phyloP scores from a whole-genome alignment of 2,888 invertebrate species.

The Eupsilia transversa region DNA sequence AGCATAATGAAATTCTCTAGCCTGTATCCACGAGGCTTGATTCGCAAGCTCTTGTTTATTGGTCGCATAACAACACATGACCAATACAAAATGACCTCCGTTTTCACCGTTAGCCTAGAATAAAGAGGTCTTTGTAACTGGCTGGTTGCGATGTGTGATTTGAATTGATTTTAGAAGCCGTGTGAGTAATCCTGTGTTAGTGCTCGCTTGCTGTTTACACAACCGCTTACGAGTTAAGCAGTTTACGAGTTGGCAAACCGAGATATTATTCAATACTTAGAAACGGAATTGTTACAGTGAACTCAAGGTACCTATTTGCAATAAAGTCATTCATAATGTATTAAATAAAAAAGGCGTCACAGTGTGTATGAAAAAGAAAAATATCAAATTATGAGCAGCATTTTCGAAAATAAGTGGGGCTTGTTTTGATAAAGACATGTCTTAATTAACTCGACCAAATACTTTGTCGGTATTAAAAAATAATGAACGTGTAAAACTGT shows the following conservation, averaged over 20 bases:
- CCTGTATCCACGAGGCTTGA: slow-evolving; percentile 29
- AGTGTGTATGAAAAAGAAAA: neutral
- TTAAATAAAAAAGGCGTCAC: neutral
- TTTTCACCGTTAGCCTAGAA: neutral
- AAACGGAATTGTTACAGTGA: slow-evolving; percentile 34
- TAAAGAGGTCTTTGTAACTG: slow-evolving; percentile 29
- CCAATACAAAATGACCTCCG: slow-evolving; percentile 35
- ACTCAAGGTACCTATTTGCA: slow-evolving; percentile 11
- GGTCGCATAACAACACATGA: slow-evolving; percentile 47
- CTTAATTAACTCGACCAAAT: slow-evolving; percentile 24
- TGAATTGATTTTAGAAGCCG: slow-evolving; percentile 89
- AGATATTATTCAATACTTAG: slow-evolving; percentile 58
- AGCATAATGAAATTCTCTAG: slow-evolving; percentile 40
- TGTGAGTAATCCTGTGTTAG: slow-evolving; percentile 85
- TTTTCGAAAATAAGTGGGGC: neutral
- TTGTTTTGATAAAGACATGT: slow-evolving; percentile 18
- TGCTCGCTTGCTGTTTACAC: slow-evolving; percentile 86
- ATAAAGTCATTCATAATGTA: neutral
- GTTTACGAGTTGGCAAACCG: slow-evolving; percentile 78
- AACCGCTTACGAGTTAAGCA: slow-evolving; percentile 88
- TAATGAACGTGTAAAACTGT: slow-evolving; percentile 18
- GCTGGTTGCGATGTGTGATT: slow-evolving; percentile 72
- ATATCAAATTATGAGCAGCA: neutral
- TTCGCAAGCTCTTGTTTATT: slow-evolving; percentile 67
- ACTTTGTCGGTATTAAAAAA: slow-evolving; percentile 22